Base-by-base conservation (phyloP, 2,797 vertebrate genomes). In the Myripristis murdjan region DNA sequence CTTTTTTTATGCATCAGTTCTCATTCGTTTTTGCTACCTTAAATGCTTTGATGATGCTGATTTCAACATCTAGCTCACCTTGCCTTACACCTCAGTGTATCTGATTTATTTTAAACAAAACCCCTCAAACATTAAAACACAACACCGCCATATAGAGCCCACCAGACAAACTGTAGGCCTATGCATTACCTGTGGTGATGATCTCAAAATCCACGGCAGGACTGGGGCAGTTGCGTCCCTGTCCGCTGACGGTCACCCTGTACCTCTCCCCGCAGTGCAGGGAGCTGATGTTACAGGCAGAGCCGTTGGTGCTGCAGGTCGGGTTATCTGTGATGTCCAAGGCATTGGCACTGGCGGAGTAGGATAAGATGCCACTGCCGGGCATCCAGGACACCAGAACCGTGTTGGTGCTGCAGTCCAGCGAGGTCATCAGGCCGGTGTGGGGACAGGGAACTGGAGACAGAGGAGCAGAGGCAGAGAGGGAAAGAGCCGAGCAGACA, bases 371-470 rank as follows among this genome's bases (percentile, higher is more conserved):
- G 53, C 94, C 93, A 0, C 46, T 82, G 20, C 94, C 93, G 0
- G 81, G 84, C 0, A 59, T 91, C 95, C 95, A 96, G 6, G 93
- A 94, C 47, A 94, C 68, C 0, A 77, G 1, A 1, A 83, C 92
- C 0, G 85, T 86, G 79, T 95, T 92, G 23, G 61, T 81, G 31
- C 72, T 56, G 18, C 95, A 96, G 71, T 91, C 73, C 71, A 94
- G 22, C 2, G 39, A 24, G 0, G 81, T 72, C 3, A 33, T 6
- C 26, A 93, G 79, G 35, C 26, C 22, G 5, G 70, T 82, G 48
- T 90, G 88, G 7, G 89, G 88, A 79, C 95, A 96, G 8, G 94
- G 95, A 26, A 41, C 95, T 96, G 12, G 4, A 75, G 28, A 28
- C 28, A 72, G 20, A 64, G 3, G n/a, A n/a, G n/a, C n/a, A 26